These are phyloP conservation scores for Tretioscincus oriximinensis DNA, from an alignment of 2,113 vertebrate genomes.

Conservation along the genomic window DNA sequence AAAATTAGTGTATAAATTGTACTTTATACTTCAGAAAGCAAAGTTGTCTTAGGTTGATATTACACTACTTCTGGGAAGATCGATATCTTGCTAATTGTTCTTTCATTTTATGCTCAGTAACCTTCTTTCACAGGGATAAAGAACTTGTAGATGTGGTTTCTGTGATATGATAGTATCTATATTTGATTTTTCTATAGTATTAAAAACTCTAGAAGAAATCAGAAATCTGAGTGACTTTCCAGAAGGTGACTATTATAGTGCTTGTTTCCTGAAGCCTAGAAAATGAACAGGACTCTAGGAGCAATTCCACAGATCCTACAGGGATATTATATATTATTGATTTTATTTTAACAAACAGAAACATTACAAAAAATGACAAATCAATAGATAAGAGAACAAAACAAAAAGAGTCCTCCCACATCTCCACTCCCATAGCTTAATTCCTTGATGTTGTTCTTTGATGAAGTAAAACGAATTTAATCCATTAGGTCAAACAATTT, in stretches of 20 bases:
- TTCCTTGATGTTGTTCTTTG: no score
- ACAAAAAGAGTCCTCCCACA: no score
- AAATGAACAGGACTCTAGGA: background rate
- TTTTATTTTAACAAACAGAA: no score
- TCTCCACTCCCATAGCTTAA: no score
- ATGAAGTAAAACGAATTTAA: no score
- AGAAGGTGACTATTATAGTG: background rate
- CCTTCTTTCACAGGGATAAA: constrained; percentile 26
- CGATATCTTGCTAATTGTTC: background rate
- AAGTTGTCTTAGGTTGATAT: background rate
- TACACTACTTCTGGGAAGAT: background rate
- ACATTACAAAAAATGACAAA: no score
- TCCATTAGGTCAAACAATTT: no score
- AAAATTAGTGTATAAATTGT: background rate
- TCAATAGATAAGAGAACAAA: no score
- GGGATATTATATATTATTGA: background rate
- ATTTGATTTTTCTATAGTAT: background rate
- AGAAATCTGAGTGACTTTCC: background rate
- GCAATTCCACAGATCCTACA: background rate
- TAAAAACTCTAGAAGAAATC: background rate
- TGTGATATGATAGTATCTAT: background rate
- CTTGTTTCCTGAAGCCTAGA: background rate
- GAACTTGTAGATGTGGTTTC: rapidly evolving
- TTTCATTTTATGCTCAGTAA: background rate
- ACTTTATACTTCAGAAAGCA: background rate